Evolutionary conservation across 2,888 invertebrate species (phyloP), one percentile per base, ranked within the genome.

Genomic region (Keiferia lycopersicella): DNA sequence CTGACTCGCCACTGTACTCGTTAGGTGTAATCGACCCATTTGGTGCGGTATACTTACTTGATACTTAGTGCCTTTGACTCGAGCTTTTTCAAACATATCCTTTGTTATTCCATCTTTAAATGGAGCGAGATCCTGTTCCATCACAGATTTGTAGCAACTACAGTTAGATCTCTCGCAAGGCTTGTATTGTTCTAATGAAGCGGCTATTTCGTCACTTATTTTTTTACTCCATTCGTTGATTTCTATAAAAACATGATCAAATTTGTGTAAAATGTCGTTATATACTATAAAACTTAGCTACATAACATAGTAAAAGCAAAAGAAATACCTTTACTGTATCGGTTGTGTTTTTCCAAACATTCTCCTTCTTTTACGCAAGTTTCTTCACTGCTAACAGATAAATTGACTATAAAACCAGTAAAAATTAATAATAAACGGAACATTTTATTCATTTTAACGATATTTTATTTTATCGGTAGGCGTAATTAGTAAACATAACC

Each of bases 81-180:
- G 86, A 45, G 96, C 93, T 57, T 83, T 80, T 51, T 94, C 87
- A 69, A 98, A 93, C 79, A 94, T 88, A 68, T 94, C 89, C 72
- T 93, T 91, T 0, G 93, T 93, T 65, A 98, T 96, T 53, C 97
- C 97, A 73, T 93, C 86, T 70, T 92, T 86, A 83, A 96, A 98
- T 7, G 94, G 92, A 62, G 84, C 84, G 63, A 98, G 89, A 82
- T 98, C 97, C 30, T 92, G 84, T 12, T 92, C 82, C 64, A 98
- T 94, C 7, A 95, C 93, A 72, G 91, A 80, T 64, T 83, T 81
- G 77, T 94, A 93, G 76, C 96, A 96, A 61, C 88, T 92, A 79
- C 96, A 96, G 69, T 94, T 94, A 57, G 71, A 80, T 26, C 74
- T 79, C 61, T 91, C 83, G 79, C 95, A 96, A 11, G 94, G 92